These are phyloP conservation scores for Thermophis baileyi DNA, from an alignment of 2,113 vertebrate genomes.

Conservation along the genomic window DNA sequence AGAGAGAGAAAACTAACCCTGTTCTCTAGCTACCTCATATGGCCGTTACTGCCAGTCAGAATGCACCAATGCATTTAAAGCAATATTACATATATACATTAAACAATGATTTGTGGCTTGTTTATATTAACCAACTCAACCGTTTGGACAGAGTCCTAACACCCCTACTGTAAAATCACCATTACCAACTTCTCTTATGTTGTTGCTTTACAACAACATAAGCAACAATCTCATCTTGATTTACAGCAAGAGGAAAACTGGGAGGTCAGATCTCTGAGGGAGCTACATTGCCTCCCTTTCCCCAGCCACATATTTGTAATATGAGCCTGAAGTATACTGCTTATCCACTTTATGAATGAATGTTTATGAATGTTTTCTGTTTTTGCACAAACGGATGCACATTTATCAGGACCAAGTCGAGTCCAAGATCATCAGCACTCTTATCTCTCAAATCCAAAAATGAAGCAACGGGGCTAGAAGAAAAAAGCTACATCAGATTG, in stretches of 20 bases:
- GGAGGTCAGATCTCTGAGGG: background rate
- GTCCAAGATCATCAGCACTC: background rate
- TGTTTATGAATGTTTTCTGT: background rate
- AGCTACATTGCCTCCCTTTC: background rate
- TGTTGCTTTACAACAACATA: background rate
- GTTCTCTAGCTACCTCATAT: no score
- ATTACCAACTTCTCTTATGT: background rate
- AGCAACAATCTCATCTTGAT: background rate
- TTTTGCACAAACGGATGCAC: background rate
- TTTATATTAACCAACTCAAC: no score
- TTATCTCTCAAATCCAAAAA: background rate
- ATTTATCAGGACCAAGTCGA: background rate
- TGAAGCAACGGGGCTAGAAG: background rate
- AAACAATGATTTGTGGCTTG: no score
- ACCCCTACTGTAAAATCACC: background rate
- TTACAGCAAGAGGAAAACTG: background rate
- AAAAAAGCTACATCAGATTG: background rate
- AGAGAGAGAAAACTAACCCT: no score
- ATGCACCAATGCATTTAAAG: no score
- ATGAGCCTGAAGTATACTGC: background rate
- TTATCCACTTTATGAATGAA: background rate
- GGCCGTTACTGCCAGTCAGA: no score
- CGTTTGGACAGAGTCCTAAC: no score
- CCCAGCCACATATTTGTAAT: background rate
- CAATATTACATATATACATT: no score